Conservation (phyloP, 2,888 invertebrate genomes). For the Sarcophaga caerulescens region DNA sequence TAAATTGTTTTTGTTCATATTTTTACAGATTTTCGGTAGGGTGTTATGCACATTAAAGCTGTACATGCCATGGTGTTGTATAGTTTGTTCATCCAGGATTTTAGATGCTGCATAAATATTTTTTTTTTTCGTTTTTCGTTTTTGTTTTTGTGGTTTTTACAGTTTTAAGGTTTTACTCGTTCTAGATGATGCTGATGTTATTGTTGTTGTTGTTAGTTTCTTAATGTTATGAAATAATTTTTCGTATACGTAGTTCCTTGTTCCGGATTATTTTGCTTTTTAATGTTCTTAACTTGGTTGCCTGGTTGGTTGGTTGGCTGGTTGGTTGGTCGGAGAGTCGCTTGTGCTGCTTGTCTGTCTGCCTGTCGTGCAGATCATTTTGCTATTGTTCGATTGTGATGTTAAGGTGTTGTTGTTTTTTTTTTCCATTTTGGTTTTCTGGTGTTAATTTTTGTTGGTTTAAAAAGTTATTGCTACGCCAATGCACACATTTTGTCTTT, state of each 20-base stretch:
- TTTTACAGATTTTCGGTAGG: constrained; percentile 20
- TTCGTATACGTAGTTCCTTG: constrained; percentile 32
- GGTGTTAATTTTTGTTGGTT: constrained; percentile 79
- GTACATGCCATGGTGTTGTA: constrained; percentile 2
- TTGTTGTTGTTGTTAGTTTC: constrained; percentile 19
- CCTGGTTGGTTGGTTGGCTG: constrained; percentile 46
- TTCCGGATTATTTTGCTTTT: constrained; percentile 59
- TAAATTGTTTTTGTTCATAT: constrained; percentile 15
- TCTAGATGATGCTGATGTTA: background rate
- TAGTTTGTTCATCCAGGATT: constrained; percentile 49
- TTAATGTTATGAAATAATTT: constrained; percentile 59
- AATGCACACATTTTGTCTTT: constrained; percentile 37
- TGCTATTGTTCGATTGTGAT: constrained; percentile 53
- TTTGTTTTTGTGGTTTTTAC: no score
- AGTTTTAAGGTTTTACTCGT: background rate
- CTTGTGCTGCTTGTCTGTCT: constrained; percentile 23
- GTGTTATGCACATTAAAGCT: background rate
- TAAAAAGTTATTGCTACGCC: constrained; percentile 74
- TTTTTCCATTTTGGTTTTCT: constrained; percentile 70
- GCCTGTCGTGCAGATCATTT: constrained; percentile 67
- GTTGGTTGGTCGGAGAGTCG: background rate
- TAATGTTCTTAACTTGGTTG: constrained; percentile 61
- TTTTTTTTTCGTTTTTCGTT: constrained; percentile 15
- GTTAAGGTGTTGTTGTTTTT: constrained; percentile 34
- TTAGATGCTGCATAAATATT: constrained; percentile 48